phyloP scores from a whole-genome alignment of 2,797 vertebrate species.

The Rhinella marina region DNA sequence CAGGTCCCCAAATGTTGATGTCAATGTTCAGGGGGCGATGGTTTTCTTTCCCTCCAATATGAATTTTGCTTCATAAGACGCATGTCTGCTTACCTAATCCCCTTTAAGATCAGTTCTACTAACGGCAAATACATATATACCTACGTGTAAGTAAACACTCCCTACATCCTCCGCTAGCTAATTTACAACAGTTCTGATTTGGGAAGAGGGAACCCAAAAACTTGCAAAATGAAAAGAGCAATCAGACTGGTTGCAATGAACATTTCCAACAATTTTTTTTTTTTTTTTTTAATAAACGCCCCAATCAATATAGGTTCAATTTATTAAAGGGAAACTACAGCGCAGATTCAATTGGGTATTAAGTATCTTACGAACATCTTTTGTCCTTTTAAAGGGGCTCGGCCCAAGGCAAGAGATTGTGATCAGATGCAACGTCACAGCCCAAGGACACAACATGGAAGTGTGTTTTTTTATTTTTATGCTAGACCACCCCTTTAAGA shows the following conservation, averaged over 20 bases:
- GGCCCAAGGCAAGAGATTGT: too few species aligned
- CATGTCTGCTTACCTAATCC: not conserved
- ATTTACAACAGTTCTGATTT: not conserved
- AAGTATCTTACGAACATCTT: too few species aligned
- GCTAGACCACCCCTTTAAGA: not conserved
- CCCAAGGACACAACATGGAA: not conserved
- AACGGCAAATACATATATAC: not conserved
- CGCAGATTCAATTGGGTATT: too few species aligned
- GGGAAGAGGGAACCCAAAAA: not conserved
- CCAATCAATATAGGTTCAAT: not conserved
- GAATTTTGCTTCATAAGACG: not conserved
- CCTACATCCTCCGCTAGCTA: not conserved
- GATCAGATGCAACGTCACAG: too few species aligned
- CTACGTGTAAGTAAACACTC: not conserved
- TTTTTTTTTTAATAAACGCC: not conserved
- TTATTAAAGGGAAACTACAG: too few species aligned
- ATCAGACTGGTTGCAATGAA: not conserved
- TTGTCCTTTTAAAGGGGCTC: too few species aligned
- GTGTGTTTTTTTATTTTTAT: too few species aligned
- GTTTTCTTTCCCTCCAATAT: not conserved
- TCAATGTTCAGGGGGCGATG: not conserved
- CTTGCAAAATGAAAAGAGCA: not conserved
- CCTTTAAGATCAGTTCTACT: not conserved
- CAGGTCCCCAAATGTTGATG: not conserved
- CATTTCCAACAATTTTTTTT: not conserved